Evolutionary conservation across 2,888 invertebrate species (phyloP).

Genomic region (Dione vanillae): DNA sequence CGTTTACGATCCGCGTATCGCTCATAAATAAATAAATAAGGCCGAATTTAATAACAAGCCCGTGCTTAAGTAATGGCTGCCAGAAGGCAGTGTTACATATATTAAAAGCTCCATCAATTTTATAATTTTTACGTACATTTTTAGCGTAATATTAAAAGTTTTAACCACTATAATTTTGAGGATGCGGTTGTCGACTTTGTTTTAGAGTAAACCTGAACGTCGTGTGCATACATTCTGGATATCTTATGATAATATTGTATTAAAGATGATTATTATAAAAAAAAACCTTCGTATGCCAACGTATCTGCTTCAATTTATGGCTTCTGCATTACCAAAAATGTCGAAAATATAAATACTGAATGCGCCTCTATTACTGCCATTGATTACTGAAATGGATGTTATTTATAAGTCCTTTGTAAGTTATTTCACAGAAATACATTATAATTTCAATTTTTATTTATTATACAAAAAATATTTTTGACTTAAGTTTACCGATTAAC

Average conservation of each 20-base stretch:
- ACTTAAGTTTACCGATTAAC: no score
- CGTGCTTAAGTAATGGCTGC: constrained; percentile 77
- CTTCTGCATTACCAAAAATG: constrained; percentile 19
- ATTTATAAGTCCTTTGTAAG: background rate
- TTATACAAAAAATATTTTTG: no score
- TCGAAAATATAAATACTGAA: constrained; percentile 20
- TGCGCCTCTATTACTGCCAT: constrained; percentile 16
- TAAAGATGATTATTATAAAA: constrained; percentile 13
- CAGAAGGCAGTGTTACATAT: constrained; percentile 81
- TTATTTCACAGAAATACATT: background rate
- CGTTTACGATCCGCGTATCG: constrained; percentile 45
- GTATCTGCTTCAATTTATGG: constrained; percentile 25
- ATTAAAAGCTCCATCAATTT: constrained; percentile 73
- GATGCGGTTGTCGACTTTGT: constrained; percentile 64
- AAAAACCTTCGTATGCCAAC: constrained; percentile 14
- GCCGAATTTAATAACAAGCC: constrained; percentile 82
- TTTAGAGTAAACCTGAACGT: constrained; percentile 60
- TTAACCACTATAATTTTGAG: constrained; percentile 76
- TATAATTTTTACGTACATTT: constrained; percentile 79
- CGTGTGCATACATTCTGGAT: constrained; percentile 26
- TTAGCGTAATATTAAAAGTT: constrained; percentile 78
- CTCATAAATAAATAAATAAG: constrained; percentile 82
- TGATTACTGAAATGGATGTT: constrained; percentile 1
- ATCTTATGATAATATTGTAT: constrained; percentile 33
- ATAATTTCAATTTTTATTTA: background rate